phyloP scores from a whole-genome alignment of 1,140 invertebrate species.

The Euura lappo region DNA sequence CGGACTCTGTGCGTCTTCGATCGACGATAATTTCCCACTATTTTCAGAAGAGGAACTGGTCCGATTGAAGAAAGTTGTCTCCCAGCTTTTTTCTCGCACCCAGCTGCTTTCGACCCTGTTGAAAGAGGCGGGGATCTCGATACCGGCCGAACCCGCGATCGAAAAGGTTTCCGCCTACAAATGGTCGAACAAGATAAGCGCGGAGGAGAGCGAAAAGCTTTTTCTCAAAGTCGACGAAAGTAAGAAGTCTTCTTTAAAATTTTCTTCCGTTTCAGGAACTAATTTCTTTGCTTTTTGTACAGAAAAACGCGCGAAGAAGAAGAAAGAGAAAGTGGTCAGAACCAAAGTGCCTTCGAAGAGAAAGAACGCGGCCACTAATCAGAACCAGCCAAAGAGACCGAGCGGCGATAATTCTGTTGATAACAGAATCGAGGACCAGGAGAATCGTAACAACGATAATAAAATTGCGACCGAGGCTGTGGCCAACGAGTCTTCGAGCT shows the following conservation, averaged over 20 bases:
- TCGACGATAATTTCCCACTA: neutral
- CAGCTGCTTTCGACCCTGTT: slow-evolving; percentile 52
- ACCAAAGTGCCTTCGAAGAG: slow-evolving; percentile 45
- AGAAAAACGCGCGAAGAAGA: slow-evolving; percentile 41
- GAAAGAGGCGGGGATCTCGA: slow-evolving; percentile 56
- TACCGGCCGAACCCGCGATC: slow-evolving; percentile 56
- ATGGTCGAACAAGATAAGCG: slow-evolving; percentile 60
- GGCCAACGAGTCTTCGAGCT: neutral
- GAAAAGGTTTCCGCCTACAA: slow-evolving; percentile 59
- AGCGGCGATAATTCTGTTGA: slow-evolving; percentile 32
- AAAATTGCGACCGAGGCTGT: neutral
- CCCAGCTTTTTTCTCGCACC: slow-evolving; percentile 52
- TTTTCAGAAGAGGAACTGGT: slow-evolving; percentile 53
- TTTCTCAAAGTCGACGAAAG: slow-evolving; percentile 43
- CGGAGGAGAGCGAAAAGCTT: slow-evolving; percentile 48
- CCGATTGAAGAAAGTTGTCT: slow-evolving; percentile 53
- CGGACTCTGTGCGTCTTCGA: neutral
- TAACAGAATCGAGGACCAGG: slow-evolving; percentile 51
- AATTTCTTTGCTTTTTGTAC: neutral
- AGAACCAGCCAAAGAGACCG: slow-evolving; percentile 36
- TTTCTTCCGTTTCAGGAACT: neutral
- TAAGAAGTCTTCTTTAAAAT: slow-evolving; percentile 16
- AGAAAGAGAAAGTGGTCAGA: slow-evolving; percentile 36
- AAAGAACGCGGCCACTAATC: slow-evolving; percentile 29
- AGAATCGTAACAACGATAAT: slow-evolving; percentile 48